Conservation (phyloP, 2,113 vertebrate genomes). For the Hippocampus guttulatus region DNA sequence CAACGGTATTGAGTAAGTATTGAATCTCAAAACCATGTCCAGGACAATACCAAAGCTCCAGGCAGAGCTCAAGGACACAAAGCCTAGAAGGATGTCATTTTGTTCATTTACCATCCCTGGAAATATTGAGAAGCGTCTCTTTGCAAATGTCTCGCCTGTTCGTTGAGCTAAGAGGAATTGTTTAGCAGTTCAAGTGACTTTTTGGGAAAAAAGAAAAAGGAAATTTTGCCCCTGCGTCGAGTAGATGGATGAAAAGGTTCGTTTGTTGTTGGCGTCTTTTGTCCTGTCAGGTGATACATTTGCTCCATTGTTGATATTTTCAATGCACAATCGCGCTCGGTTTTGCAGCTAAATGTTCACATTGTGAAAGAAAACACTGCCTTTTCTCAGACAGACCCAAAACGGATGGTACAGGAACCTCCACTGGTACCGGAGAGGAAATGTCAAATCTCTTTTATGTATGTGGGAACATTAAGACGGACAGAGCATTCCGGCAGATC, state of each 20-base stretch:
- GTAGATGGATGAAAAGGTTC: not conserved
- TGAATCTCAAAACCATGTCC: too few relatives aligned
- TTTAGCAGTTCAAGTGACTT: not conserved
- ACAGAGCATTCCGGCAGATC: not conserved
- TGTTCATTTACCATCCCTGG: too few relatives aligned
- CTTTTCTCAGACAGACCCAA: not conserved
- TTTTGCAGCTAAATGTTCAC: not conserved
- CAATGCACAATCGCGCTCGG: not conserved
- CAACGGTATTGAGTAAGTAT: too few relatives aligned
- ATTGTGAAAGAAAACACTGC: not conserved
- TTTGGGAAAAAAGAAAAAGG: not conserved
- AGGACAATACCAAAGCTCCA: too few relatives aligned
- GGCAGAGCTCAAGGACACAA: too few relatives aligned
- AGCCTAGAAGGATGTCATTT: too few relatives aligned
- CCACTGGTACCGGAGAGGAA: conserved; percentile 9
- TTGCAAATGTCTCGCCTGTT: not conserved
- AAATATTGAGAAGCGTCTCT: not conserved
- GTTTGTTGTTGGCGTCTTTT: not conserved
- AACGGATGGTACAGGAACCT: not conserved
- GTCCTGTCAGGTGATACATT: conserved; percentile 4
- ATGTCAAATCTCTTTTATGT: conserved; percentile 58
- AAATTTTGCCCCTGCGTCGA: not conserved
- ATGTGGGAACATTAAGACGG: conserved; percentile 66
- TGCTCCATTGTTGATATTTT: conserved; percentile 5
- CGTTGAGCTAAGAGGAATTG: not conserved